Evolutionary conservation across 2,113 vertebrate genomes (phyloP).

Genomic region (Tympanuchus pallidicinctus): DNA sequence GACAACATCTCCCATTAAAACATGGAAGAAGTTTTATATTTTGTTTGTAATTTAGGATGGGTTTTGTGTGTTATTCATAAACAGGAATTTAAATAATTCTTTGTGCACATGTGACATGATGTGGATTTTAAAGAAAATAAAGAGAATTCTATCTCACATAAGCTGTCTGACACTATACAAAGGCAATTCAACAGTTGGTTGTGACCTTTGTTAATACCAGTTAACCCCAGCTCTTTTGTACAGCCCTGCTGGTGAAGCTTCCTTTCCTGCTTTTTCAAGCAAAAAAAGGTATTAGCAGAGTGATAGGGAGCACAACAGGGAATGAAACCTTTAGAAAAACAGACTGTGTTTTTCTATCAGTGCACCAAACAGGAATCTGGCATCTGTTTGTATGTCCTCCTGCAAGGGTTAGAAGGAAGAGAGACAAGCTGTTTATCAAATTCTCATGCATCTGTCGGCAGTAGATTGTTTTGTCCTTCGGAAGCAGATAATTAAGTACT

Average conservation of each 20-base stretch:
- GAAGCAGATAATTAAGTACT: not conserved
- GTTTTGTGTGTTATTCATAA: not conserved
- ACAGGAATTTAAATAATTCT: not conserved
- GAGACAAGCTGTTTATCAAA: not conserved
- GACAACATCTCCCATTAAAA: not conserved
- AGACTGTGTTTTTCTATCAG: not conserved
- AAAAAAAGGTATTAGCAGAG: not conserved
- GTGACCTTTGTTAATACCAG: not conserved
- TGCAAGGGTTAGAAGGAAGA: not conserved
- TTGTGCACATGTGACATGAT: not conserved
- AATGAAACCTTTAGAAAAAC: not conserved
- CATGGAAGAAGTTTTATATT: not conserved
- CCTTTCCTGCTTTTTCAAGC: not conserved
- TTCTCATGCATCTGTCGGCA: not conserved
- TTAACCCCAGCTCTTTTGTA: not conserved
- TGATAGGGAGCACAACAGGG: not conserved
- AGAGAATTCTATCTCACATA: not conserved
- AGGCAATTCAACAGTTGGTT: not conserved
- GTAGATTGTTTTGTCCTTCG: not conserved
- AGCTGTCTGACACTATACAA: not conserved
- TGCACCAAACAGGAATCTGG: not conserved
- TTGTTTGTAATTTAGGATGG: not conserved
- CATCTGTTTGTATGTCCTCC: not conserved
- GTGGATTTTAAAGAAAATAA: not conserved
- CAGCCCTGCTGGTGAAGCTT: not conserved